Evolutionary conservation across 2,113 vertebrate species (phyloP).

Genomic region (Aegithalos caudatus): DNA sequence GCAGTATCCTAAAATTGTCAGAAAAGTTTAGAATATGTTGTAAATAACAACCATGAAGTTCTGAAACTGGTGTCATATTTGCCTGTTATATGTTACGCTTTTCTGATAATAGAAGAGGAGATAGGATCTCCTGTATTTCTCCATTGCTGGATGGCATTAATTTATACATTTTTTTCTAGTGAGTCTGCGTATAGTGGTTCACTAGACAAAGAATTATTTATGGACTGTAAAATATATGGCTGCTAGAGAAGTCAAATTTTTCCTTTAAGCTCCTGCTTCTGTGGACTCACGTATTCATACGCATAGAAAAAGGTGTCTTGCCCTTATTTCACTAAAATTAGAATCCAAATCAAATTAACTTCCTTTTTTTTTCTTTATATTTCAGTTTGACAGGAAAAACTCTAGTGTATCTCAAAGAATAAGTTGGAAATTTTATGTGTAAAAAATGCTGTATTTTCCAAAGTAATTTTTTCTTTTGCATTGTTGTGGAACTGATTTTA

Average conservation of each 20-base stretch:
- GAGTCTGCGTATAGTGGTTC: not conserved
- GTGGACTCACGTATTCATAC: not conserved
- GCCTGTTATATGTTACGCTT: not conserved
- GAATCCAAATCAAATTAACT: not conserved
- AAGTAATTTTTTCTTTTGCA: not conserved
- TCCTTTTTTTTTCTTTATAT: not conserved
- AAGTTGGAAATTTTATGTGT: not conserved
- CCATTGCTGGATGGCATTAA: not conserved
- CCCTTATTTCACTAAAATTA: not conserved
- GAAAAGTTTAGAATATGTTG: not conserved
- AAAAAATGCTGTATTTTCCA: not conserved
- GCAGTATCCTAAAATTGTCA: not conserved
- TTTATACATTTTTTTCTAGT: not conserved
- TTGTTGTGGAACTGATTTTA: not conserved
- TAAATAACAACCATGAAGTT: constrained; percentile 10
- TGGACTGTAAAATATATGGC: not conserved
- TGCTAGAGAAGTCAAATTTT: not conserved
- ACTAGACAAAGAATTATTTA: not conserved
- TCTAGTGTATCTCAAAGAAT: not conserved
- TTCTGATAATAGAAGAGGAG: not conserved
- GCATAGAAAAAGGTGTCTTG: not conserved
- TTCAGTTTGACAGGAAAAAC: not conserved
- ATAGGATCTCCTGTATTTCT: not conserved
- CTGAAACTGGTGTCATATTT: not conserved
- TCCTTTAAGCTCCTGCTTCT: not conserved